phyloP scores from a whole-genome alignment of 2,888 invertebrate genomes.

The Drosophila seclusa region DNA sequence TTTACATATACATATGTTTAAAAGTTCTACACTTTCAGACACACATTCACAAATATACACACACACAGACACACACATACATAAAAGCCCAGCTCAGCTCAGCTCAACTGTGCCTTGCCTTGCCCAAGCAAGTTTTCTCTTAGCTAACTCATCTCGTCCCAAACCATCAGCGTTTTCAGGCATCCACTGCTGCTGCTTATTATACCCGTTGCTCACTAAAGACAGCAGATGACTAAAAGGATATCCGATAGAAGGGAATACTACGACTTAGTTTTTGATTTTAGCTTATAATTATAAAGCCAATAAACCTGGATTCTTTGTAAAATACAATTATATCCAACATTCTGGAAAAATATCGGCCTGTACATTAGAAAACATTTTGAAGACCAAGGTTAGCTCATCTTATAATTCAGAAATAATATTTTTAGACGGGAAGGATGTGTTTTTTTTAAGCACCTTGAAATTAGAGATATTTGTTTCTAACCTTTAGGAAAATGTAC shows the following conservation, averaged over 20 bases:
- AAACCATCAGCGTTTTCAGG: conserved; percentile 6
- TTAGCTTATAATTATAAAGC: background rate
- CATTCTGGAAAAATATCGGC: background rate
- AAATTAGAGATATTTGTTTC: background rate
- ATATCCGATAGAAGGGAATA: background rate
- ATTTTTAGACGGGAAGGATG: too few relatives aligned
- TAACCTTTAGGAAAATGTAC: background rate
- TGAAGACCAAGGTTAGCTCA: background rate
- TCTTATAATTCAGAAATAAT: background rate
- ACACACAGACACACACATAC: background rate
- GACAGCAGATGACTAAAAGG: background rate
- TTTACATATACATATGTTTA: background rate
- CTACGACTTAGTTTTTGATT: background rate
- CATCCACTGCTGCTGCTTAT: conserved; percentile 13
- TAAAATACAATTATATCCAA: background rate
- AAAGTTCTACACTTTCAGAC: background rate
- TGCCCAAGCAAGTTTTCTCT: background rate
- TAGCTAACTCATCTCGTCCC: conserved; percentile 17
- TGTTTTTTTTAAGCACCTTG: background rate
- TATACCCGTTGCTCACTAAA: conserved; percentile 1
- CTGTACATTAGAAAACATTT: background rate
- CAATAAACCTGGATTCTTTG: background rate
- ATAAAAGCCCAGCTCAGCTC: background rate
- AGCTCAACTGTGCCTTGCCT: background rate
- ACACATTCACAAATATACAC: too few relatives aligned